Base-by-base conservation (phyloP, 2,797 vertebrate species). In the Clarias platycephalus region DNA sequence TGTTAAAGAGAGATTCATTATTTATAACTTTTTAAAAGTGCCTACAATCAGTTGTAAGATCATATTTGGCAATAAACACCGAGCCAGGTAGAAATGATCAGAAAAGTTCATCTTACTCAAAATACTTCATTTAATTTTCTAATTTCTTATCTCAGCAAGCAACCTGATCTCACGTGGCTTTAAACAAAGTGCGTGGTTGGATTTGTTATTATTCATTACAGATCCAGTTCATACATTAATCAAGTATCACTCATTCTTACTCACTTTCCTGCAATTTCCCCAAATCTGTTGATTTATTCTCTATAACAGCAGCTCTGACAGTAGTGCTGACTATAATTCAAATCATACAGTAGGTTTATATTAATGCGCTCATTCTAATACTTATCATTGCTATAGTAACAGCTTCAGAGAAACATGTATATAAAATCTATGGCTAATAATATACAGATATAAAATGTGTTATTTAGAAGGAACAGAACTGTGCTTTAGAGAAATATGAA, bases 301-400 rank as follows among this genome's bases (percentile, higher is more conserved):
- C 72, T 34, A 31, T 75, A 57, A 13, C 26, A 75, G 53, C 53
- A 76, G 26, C 53, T 58, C 53, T 57, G 18, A 58, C 53, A 10
- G 0, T 58, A 58, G 74, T 58, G 18, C 53, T 31, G 18, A 16
- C 26, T 57, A 8, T 34, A 75, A 75, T 31, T 75, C 72, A 31
- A 57, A 75, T 57, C 16, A 57, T 12, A 49, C 44, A 49, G 44
- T 49, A 31, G 49, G 16, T 75, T 57, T 55, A 75, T 57, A 57
- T 57, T 57, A 75, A 75, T 28, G 4, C 9, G 1, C 26, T 34
- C 16, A 31, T 22, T 58, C 53, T 58, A 28, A 53, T 55, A 31
- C 18, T 31, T 76, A 31, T 75, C 8, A 18, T 75, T 75, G 49
- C 72, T 57, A 55, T 75, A 31, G 53, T 76, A 76, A 76, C 72